Base-by-base conservation (phyloP, 1,140 invertebrate species). In the Pogonognathellus flavescens region DNA sequence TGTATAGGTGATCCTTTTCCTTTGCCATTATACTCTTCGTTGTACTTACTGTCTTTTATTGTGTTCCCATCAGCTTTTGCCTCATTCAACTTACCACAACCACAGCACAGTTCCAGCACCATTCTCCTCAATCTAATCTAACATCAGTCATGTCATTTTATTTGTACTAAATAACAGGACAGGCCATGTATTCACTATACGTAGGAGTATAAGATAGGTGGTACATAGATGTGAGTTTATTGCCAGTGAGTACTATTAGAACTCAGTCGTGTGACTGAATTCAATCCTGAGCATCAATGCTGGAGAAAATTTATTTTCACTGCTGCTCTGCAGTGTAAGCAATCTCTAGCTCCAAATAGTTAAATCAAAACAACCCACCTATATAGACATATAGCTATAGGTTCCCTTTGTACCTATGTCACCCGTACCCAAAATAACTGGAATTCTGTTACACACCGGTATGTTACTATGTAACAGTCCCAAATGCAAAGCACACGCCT, bases 291-390 rank as follows among this genome's bases (percentile, higher is more conserved):
- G 60, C 22, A 70, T 70, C 66, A 41, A 70, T 41, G 11, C 4
- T 14, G 41, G 22, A 20, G 7, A 25, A 70, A 70, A 70, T 62
- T 62, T 62, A 62, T 62, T 62, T 62, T n/a, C 59, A 20, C 31
- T 70, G 66, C 66, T 20, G 66, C 22, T 31, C 14, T 84, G 83
- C 83, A 84, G 60, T 84, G 83, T 84, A 84, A 84, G 83, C 83
- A 84, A 84, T 84, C 83, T 84, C 83, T 50, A 84, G 76, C 14
- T 70, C 66, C 66, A 31, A 70, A 70, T 16, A 70, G 66, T 70
- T 70, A 70, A 70, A 70, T 13, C 66, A 70, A 70, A 70, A 20
- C 66, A 62, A 84, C n/a, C n/a, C n/a, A 70, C 41, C 59, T 13
- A 25, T n/a, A n/a, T n/a, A n/a, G n/a, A n/a, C n/a, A n/a, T n/a